Conservation (phyloP, 2,888 invertebrate genomes). For the Amphipoea lucens region DNA sequence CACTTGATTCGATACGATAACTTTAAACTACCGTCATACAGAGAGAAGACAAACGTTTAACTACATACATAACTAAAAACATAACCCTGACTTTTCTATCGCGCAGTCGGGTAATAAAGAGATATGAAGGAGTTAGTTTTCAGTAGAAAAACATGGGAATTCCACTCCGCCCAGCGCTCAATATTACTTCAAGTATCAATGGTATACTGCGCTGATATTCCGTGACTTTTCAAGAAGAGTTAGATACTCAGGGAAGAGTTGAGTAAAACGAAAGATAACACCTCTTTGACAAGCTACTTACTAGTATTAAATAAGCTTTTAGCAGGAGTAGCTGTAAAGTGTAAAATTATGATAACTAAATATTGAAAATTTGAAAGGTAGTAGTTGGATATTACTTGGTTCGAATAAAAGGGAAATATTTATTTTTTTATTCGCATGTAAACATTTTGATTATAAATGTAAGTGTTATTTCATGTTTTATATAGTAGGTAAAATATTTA, state of each 20-base stretch:
- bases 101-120: neutral
- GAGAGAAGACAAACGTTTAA: neutral
- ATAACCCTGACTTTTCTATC: neutral
- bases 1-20: neutral
- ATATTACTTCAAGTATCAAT: constrained; percentile 14
- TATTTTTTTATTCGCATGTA: neutral
- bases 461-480: neutral
- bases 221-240: neutral
- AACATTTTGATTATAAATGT: too few species aligned
- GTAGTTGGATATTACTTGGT: neutral
- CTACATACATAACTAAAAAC: neutral
- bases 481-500: neutral
- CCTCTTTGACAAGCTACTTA: constrained; percentile 20
- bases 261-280: constrained; percentile 51
- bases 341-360: constrained; percentile 10
- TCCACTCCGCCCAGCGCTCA: neutral
- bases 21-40: neutral
- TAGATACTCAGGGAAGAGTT: neutral
- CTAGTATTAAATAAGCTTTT: constrained; percentile 28
- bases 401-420: neutral
- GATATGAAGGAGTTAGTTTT: neutral
- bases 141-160: neutral
- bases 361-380: neutral
- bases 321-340: constrained; percentile 12
- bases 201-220: neutral